Base-by-base conservation (phyloP, 2,113 vertebrate species). In the Odontophorus gujanensis region DNA sequence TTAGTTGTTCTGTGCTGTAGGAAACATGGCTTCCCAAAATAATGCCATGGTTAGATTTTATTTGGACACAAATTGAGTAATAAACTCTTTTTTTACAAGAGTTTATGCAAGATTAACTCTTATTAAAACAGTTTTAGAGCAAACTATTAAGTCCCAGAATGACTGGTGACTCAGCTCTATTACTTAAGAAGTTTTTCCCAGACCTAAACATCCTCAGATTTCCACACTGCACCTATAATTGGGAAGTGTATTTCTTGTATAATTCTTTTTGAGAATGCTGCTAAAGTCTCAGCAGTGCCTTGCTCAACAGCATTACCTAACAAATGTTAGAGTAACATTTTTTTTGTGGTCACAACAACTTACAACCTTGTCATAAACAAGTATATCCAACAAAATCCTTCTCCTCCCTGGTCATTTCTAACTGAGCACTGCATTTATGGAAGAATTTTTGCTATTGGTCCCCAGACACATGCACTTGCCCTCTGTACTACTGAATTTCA, bases 401-500 rank as follows among this genome's bases (percentile, higher is more conserved):
- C 28, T 59, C 47, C 32, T 57, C 75, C 20, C 22, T 42, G 32
- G 16, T 66, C 28, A 17, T 84, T 93, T 92, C 57, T 34, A 73
- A 9, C 50, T 34, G 12, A 83, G 66, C 2, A 28, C 0, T 9
- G 3, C 21, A 47, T 84, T 95, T 93, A 72, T 45, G 17, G 57
- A 36, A 77, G 7, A 63, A 38, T 38, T 84, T 81, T 58, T 71
- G 22, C 21, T 78, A 42, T 18, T 83, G 32, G 24, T 86, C 20
- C 26, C 48, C 28, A 63, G 65, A 26, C 58, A 17, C 9, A 58
- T 36, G 24, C 3, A 18, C 67, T 80, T 85, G 48, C 40, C 32
- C 20, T 80, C 48, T 80, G 4, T 40, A 11, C 51, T 78, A 22
- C 45, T 89, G 50, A 81, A 90, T 74, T 80, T 81, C 83, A 92